Conservation (phyloP, 2,888 invertebrate species). For the Eilema caniola region DNA sequence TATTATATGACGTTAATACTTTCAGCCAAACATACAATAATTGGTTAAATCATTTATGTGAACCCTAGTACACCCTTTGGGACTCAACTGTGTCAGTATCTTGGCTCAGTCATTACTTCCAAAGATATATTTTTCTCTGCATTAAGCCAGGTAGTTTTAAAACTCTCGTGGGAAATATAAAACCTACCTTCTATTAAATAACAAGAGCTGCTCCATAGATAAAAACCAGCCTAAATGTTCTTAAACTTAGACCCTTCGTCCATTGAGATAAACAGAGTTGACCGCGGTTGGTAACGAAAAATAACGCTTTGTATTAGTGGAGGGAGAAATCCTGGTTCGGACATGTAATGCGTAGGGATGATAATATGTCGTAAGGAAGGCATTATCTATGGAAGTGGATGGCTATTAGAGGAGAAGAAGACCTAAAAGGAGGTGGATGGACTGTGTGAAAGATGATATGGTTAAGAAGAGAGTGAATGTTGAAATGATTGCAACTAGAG, state of each 20-base stretch:
- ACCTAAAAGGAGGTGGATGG: too few relatives aligned
- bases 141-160: slow-evolving; percentile 5
- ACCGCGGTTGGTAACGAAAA: slow-evolving; percentile 2
- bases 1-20: too few relatives aligned
- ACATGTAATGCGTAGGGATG: too few relatives aligned
- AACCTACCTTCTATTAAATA: slow-evolving; percentile 21
- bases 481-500: too few relatives aligned
- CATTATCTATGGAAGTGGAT: too few relatives aligned
- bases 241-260: slow-evolving; percentile 15
- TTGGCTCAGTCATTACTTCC: slow-evolving; percentile 12
- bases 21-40: too few relatives aligned
- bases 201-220: slow-evolving; percentile 8
- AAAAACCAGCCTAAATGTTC: slow-evolving; percentile 12
- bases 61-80: background rate
- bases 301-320: background rate
- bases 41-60: background rate
- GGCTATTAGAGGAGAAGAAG: too few relatives aligned
- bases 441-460: too few relatives aligned
- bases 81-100: background rate
- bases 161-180: slow-evolving; percentile 15
- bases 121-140: slow-evolving; percentile 14
- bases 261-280: slow-evolving; percentile 16
- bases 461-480: too few relatives aligned
- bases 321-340: too few relatives aligned
- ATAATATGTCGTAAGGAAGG: too few relatives aligned